phyloP scores from a whole-genome alignment of 2,113 vertebrate species.

The Apodemus sylvaticus region DNA sequence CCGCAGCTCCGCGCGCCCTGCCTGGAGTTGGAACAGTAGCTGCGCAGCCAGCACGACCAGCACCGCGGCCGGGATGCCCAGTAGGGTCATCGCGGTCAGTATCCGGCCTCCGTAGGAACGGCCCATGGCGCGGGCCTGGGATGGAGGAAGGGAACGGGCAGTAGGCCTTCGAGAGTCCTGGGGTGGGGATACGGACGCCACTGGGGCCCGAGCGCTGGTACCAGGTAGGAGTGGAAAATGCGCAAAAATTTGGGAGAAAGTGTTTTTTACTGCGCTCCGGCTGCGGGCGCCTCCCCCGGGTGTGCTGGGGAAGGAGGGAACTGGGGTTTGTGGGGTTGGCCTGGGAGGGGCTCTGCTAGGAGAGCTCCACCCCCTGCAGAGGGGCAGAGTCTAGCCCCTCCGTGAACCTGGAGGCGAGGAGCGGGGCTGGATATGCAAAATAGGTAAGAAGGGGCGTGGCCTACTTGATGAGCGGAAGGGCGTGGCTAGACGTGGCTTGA shows the following conservation, averaged over 20 bases:
- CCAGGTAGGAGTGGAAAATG: background rate
- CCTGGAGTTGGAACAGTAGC: constrained; percentile 92
- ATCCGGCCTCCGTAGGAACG: constrained; percentile 87
- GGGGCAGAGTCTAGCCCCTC: background rate
- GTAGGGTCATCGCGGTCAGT: constrained; percentile 87
- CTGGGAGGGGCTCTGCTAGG: too few relatives aligned
- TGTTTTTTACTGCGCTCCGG: background rate
- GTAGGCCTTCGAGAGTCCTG: background rate
- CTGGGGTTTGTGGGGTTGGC: background rate
- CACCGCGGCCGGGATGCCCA: constrained; percentile 90
- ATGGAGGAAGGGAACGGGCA: background rate
- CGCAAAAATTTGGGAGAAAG: background rate
- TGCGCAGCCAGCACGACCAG: constrained; percentile 90
- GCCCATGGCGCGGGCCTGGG: constrained; percentile 81
- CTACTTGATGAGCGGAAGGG: background rate
- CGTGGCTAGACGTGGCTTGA: background rate
- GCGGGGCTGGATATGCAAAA: background rate
- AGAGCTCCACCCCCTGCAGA: background rate
- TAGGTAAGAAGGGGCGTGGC: background rate
- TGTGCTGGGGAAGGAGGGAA: background rate
- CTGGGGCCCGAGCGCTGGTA: background rate
- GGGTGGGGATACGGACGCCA: accelerated
- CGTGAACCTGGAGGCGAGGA: background rate
- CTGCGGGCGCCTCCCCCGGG: background rate
- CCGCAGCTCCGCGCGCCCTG: constrained; percentile 80